Evolutionary conservation across 2,113 vertebrate species (phyloP).

Genomic region (Eira barbara): DNA sequence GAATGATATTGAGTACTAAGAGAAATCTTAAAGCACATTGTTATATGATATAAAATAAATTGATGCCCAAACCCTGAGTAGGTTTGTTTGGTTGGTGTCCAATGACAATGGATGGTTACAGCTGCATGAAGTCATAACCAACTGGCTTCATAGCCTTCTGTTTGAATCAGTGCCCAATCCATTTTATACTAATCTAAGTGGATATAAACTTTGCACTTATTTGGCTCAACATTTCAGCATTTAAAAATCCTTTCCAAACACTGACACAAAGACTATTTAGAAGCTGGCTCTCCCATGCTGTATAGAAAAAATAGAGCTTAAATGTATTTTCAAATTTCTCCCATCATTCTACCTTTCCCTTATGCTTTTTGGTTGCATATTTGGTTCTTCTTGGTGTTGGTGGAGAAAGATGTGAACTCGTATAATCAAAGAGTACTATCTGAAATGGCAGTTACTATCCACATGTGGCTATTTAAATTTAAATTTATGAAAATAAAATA

Average conservation of each 20-base stretch:
- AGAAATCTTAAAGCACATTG: constrained; percentile 14
- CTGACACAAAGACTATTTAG: neutral
- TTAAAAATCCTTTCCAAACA: neutral
- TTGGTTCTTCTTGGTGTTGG: neutral
- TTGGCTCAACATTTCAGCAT: constrained; percentile 16
- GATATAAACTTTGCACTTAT: neutral
- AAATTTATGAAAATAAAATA: neutral
- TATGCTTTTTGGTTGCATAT: neutral
- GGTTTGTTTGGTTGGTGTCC: neutral
- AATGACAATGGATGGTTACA: neutral
- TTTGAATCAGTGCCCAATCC: constrained; percentile 20
- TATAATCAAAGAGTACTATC: neutral
- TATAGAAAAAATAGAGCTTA: neutral
- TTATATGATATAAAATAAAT: constrained; percentile 37
- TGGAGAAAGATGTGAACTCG: neutral
- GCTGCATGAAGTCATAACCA: neutral
- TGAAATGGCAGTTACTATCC: neutral
- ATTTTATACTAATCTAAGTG: neutral
- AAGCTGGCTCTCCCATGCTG: neutral
- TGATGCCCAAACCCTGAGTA: neutral
- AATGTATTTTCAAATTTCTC: neutral
- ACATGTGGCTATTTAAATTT: neutral
- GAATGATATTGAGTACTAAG: neutral
- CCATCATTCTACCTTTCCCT: neutral
- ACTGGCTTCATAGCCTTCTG: neutral